Evolutionary conservation across 2,113 vertebrate genomes (phyloP).

Genomic region (Solea solea): DNA sequence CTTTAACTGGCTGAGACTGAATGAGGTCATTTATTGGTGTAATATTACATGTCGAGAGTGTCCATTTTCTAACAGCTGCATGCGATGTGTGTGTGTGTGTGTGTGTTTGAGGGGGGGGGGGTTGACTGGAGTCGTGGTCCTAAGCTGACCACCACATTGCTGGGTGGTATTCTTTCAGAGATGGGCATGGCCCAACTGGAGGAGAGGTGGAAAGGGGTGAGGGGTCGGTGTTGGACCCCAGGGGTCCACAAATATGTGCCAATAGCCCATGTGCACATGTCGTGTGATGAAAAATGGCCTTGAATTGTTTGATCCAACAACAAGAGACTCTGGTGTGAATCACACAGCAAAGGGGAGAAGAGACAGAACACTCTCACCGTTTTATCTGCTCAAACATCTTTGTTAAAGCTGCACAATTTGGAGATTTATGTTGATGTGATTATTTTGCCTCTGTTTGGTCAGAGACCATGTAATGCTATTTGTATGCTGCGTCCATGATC

Average conservation of each 20-base stretch:
- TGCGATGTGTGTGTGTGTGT: constrained; percentile 50
- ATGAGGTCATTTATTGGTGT: constrained; percentile 66
- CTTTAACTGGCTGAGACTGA: constrained; percentile 59
- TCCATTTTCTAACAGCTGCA: constrained; percentile 77
- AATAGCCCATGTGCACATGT: constrained; percentile 50
- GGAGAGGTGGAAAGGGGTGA: too few species aligned
- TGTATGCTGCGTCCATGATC: too few species aligned
- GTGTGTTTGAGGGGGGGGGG: too few species aligned
- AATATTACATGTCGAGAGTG: constrained; percentile 65
- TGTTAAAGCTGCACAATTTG: too few species aligned
- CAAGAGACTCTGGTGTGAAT: constrained; percentile 48
- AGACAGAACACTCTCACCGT: too few species aligned
- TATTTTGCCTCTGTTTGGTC: too few species aligned
- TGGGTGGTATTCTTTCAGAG: constrained; percentile 35
- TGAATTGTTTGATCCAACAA: constrained; percentile 61
- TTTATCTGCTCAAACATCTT: constrained; percentile 15
- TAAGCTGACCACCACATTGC: constrained; percentile 52
- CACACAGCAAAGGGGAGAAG: constrained; percentile 27
- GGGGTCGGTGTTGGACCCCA: constrained; percentile 38
- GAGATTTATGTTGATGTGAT: too few species aligned
- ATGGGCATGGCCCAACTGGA: constrained; percentile 53
- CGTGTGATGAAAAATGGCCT: constrained; percentile 52
- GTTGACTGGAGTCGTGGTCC: constrained; percentile 36
- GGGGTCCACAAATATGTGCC: constrained; percentile 51
- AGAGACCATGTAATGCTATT: too few species aligned